A percentile compares a stretch with the other conserved stretches of the same genome.
These are phyloP conservation scores for Epsilonema sp. DNA, from an alignment of 2,888 invertebrate genomes.

Conservation along the genomic window DNA sequence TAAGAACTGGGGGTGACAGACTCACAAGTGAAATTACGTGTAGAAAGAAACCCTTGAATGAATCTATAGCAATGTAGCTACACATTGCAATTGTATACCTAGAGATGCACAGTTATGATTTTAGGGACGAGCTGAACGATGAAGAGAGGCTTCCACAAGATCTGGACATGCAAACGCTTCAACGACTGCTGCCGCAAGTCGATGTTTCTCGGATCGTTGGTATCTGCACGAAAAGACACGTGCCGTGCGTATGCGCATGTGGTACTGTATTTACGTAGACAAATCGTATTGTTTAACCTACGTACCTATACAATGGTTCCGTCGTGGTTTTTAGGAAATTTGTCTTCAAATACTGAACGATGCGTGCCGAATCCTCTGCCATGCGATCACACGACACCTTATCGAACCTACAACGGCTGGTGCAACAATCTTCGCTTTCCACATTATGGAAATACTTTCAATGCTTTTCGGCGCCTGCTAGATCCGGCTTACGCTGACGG, in stretches of 20 bases:
- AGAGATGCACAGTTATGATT: constrained; percentile 5
- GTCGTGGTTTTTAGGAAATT: constrained; percentile 6
- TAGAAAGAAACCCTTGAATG: no score
- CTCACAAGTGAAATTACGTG: no score
- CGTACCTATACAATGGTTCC: background rate
- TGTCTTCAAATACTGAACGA: constrained; percentile 12
- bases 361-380: constrained; percentile 25
- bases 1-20: no score
- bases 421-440: constrained; percentile 60
- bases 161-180: constrained; percentile 19
- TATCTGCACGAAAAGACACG: no score
- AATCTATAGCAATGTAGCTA: no score
- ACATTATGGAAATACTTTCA: constrained; percentile 60
- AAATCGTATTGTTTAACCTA: no score
- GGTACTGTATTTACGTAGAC: no score
- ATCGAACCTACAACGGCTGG: constrained; percentile 65
- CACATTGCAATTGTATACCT: no score
- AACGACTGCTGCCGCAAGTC: constrained; percentile 21
- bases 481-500: constrained; percentile 64
- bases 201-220: constrained; percentile 21
- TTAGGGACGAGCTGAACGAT: constrained; percentile 16
- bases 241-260: no score
- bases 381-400: constrained; percentile 33
- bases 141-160: constrained; percentile 19
- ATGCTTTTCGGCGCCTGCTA: constrained; percentile 57